These are phyloP conservation scores for Drosophila affinis DNA, from an alignment of 2,888 invertebrate genomes.

Conservation along the genomic window DNA sequence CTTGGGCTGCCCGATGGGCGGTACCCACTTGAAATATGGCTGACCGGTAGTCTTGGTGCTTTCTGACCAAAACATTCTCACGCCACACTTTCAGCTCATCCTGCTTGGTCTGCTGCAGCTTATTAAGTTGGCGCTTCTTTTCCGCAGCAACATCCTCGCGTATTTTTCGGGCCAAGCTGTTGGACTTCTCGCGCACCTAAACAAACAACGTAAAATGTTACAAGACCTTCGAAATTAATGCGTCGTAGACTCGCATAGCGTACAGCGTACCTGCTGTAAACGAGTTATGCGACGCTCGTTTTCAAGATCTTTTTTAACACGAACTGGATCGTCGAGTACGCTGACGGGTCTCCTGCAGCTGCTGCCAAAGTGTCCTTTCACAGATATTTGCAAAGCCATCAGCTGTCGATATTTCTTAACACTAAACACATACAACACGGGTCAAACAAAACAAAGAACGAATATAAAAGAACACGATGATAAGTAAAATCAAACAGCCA, in stretches of 20 bases:
- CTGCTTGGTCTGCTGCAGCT: slow-evolving; percentile 84
- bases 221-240: background rate
- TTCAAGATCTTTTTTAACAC: slow-evolving; percentile 85
- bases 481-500: slow-evolving; percentile 55
- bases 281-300: slow-evolving; percentile 86
- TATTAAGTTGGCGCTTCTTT: slow-evolving; percentile 84
- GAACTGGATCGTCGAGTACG: slow-evolving; percentile 84
- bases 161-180: slow-evolving; percentile 85
- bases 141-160: slow-evolving; percentile 85
- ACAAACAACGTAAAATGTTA: slow-evolving; percentile 3
- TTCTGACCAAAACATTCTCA: slow-evolving; percentile 84
- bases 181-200: slow-evolving; percentile 87
- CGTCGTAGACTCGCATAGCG: too few relatives aligned
- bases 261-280: slow-evolving; percentile 86
- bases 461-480: slow-evolving; percentile 31
- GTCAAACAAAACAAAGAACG: background rate
- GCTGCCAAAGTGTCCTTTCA: slow-evolving; percentile 85
- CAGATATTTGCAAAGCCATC: slow-evolving; percentile 87
- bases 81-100: slow-evolving; percentile 84
- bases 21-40: slow-evolving; percentile 80
- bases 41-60: slow-evolving; percentile 81
- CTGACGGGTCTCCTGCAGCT: slow-evolving; percentile 82
- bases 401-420: slow-evolving; percentile 13
- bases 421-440: slow-evolving; percentile 22
- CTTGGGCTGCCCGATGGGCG: slow-evolving; percentile 78